Conservation (phyloP, 2,797 vertebrate genomes). For the Gorsachius magnificus region DNA sequence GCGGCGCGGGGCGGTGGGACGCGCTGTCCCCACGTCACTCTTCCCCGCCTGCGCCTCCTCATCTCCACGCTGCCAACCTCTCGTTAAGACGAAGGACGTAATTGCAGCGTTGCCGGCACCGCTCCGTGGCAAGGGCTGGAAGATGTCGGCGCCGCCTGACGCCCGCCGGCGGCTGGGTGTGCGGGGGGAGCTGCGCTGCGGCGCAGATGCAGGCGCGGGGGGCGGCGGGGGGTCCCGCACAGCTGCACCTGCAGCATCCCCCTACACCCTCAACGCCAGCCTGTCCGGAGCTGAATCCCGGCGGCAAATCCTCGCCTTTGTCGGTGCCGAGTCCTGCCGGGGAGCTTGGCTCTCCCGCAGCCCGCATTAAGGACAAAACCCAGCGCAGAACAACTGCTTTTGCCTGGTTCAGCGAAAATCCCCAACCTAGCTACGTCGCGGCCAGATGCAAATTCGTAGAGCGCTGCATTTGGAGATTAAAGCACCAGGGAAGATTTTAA, state of each 20-base stretch:
- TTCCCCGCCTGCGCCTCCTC: background rate
- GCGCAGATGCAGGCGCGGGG: background rate
- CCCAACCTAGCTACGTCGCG: background rate
- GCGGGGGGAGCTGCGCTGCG: background rate
- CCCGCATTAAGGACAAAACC: background rate
- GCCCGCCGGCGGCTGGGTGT: background rate
- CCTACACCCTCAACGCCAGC: background rate
- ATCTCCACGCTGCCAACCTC: background rate
- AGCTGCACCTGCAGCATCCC: background rate
- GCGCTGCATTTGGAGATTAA: slow-evolving; percentile 3
- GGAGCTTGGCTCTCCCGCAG: background rate
- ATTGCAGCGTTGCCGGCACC: background rate
- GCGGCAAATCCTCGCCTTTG: background rate
- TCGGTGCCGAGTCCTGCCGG: background rate
- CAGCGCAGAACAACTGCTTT: background rate
- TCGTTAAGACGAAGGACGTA: background rate
- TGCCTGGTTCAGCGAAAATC: background rate
- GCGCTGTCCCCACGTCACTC: background rate
- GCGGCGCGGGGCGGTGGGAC: background rate
- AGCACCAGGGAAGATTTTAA: background rate
- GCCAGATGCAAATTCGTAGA: background rate
- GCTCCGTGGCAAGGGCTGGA: background rate
- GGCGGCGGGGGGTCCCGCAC: background rate
- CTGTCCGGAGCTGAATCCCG: background rate
- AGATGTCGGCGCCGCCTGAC: background rate